Evolutionary conservation across 2,113 vertebrate species (phyloP).

Genomic region (Sula dactylatra): DNA sequence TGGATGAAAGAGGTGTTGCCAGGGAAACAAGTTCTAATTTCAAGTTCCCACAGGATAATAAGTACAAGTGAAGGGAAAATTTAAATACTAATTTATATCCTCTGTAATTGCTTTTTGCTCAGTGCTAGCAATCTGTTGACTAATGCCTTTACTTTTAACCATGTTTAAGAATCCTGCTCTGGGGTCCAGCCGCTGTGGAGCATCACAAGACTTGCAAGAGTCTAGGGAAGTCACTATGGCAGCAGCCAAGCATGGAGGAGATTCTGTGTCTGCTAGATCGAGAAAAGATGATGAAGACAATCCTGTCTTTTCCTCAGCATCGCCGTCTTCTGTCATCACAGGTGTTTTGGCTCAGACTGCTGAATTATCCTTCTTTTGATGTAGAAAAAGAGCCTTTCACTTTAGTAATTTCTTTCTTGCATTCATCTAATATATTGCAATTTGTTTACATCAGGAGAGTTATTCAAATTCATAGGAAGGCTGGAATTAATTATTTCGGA

Average conservation of each 20-base stretch:
- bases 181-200: constrained; percentile 91
- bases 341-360: constrained; percentile 62
- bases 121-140: not conserved
- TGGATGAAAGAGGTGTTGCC: constrained; percentile 9
- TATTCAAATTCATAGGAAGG: not conserved
- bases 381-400: not conserved
- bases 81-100: not conserved
- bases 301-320: constrained; percentile 86
- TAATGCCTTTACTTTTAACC: not conserved
- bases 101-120: not conserved
- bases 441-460: not conserved
- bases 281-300: constrained; percentile 83
- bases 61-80: not conserved
- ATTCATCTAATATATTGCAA: not conserved
- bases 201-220: constrained; percentile 90
- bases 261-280: constrained; percentile 83
- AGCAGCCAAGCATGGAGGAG: constrained; percentile 87
- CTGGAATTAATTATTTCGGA: not conserved
- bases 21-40: not conserved
- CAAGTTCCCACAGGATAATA: not conserved
- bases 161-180: constrained; percentile 81
- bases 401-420: not conserved
- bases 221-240: constrained; percentile 90
- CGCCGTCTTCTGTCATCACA: constrained; percentile 76
- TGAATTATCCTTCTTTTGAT: not conserved